Conservation (phyloP, 2,888 invertebrate species). For the Patella depressa region DNA sequence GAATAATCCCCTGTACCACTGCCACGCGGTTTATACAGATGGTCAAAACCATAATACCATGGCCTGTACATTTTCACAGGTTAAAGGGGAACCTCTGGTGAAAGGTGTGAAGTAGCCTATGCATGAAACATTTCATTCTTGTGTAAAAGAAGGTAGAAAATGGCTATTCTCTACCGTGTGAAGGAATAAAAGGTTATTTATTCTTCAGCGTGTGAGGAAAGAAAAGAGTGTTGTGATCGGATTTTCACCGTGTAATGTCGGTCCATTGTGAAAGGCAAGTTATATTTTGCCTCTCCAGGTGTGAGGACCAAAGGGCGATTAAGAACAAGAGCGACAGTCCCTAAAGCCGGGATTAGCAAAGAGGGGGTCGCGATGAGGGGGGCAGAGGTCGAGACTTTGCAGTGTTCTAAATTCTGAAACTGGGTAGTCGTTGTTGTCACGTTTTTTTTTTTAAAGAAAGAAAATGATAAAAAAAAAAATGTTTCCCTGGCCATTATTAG, state of each 20-base stretch:
- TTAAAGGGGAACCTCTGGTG: not conserved
- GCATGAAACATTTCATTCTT: conserved; percentile 3
- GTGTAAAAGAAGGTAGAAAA: conserved; percentile 6
- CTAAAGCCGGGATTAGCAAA: conserved; percentile 5
- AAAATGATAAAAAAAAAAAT: too few relatives aligned
- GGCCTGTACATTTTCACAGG: not conserved
- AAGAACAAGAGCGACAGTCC: not conserved
- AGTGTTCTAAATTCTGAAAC: conserved; percentile 1
- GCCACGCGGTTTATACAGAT: not conserved
- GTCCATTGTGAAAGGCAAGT: not conserved
- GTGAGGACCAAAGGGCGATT: conserved; percentile 5
- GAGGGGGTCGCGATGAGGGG: not conserved
- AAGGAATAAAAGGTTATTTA: conserved; percentile 6
- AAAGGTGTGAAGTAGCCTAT: not conserved
- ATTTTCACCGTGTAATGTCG: conserved; percentile 12
- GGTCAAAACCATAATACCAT: not conserved
- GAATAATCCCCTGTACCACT: too few relatives aligned
- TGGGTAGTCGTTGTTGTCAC: not conserved
- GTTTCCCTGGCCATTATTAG: too few relatives aligned
- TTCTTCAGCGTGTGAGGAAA: conserved; percentile 7
- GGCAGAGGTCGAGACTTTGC: conserved; percentile 1
- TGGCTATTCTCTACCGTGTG: not conserved
- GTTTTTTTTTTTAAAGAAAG: not conserved
- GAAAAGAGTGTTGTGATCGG: conserved; percentile 9
- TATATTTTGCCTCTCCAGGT: conserved; percentile 6